A percentile compares a stretch with the other conserved stretches of the same genome.
Evolutionary conservation across 2,113 vertebrate genomes (phyloP).

Genomic region (Hepsetus odoe): DNA sequence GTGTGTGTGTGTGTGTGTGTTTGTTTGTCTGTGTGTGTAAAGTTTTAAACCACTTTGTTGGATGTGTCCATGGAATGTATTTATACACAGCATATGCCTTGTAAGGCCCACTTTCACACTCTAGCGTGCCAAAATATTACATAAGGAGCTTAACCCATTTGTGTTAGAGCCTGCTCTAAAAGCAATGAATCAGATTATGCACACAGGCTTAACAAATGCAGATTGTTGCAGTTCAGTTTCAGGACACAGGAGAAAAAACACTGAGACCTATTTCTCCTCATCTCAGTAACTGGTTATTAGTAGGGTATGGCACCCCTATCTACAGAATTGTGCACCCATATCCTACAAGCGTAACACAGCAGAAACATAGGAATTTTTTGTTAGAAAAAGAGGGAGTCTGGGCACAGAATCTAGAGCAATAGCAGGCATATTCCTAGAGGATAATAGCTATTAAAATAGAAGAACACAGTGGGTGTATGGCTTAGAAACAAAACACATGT

Average conservation of each 20-base stretch:
- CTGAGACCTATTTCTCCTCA: not conserved
- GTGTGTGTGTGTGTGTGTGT: not conserved
- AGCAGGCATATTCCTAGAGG: not conserved
- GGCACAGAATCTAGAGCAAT: not conserved
- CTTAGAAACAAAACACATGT: no score
- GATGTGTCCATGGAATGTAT: conserved; percentile 37
- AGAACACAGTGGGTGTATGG: not conserved
- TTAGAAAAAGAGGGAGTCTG: not conserved
- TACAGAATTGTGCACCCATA: not conserved
- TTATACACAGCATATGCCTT: conserved; percentile 49
- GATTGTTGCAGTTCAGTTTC: conserved; percentile 47
- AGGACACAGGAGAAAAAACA: conserved; percentile 11
- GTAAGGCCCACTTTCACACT: conserved; percentile 39
- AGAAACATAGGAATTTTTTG: not conserved
- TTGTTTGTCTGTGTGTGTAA: conserved; percentile 1
- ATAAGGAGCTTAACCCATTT: conserved; percentile 60
- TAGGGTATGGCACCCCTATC: not conserved
- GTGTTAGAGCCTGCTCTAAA: conserved; percentile 50
- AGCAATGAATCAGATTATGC: conserved; percentile 58
- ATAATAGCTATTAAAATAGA: not conserved
- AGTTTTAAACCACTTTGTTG: conserved; percentile 6
- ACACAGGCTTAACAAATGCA: conserved; percentile 56
- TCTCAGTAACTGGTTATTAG: conserved; percentile 16
- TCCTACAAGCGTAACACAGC: not conserved
- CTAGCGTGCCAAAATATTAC: conserved; percentile 51